Base-by-base conservation (phyloP, 2,888 invertebrate species). In the Podotricha telesiphe region DNA sequence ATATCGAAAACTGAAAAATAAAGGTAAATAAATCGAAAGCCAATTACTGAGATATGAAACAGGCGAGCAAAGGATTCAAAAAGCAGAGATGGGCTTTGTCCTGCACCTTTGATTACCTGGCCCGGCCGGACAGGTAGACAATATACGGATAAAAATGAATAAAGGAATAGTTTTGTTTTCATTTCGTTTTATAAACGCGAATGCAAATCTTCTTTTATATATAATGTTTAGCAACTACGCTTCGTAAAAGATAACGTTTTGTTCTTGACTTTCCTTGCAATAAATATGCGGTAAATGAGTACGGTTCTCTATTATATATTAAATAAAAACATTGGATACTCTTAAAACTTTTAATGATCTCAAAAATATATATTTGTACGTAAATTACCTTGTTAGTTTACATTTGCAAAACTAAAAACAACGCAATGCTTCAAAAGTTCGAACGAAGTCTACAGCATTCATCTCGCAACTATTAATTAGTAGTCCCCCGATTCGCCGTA, bases 381-480 rank as follows among this genome's bases (percentile, higher is more conserved):
- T 67, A 59, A 65, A 65, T 45, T 62, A 63, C 70, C 56, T 72
- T 70, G 65, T 65, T 59, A 58, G 65, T 72, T 73, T 70, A 70
- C 70, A 69, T 73, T 72, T 62, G 65, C 70, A 74, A 71, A 74
- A 76, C 69, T 73, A 74, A 71, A 73, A 77, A 77, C 75, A 77
- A 74, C 71, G 73, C 71, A 71, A 73, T 75, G 72, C 76, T 76
- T 75, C 67, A 77, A 72, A 75, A 75, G 66, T 74, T 73, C 70
- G 73, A 74, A 76, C 72, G 74, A 74, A 76, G 72, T 76, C 75
- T 72, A 71, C 66, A 70, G 73, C 81, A 82, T 86, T 82, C 86
- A 86, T 87, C 88, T 89, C 85, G 80, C 81, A 84, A 82, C 86
- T 83, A 90, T 92, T 91, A 91, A 91, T 91, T 91, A 90, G 88